Evolutionary conservation across 2,888 invertebrate species (phyloP).

Genomic region (Lepidocyrtinus sp.): DNA sequence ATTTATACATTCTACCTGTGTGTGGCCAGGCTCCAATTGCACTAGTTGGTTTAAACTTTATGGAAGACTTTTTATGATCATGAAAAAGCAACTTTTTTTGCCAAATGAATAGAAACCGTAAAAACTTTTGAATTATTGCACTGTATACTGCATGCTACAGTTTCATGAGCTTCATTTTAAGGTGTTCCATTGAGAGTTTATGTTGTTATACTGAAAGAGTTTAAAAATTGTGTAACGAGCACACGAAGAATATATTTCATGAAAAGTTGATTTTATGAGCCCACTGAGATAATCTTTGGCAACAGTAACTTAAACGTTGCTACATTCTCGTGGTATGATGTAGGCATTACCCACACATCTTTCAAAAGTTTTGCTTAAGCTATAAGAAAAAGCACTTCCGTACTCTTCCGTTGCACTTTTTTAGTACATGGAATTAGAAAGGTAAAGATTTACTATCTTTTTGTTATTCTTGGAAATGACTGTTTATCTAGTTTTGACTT

Average conservation of each 20-base stretch:
- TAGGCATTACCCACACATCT: too few relatives aligned
- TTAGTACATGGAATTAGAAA: neutral
- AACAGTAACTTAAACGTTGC: constrained; percentile 35
- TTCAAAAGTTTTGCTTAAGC: too few relatives aligned
- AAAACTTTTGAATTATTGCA: too few relatives aligned
- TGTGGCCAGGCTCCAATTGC: neutral
- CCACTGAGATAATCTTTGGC: constrained; percentile 55
- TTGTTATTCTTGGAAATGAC: constrained; percentile 47
- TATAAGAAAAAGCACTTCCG: too few relatives aligned
- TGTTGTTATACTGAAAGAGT: constrained; percentile 2
- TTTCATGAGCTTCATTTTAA: neutral
- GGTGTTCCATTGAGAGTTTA: constrained; percentile 16
- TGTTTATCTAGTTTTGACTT: constrained; percentile 32
- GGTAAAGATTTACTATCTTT: neutral
- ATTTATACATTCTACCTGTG: neutral
- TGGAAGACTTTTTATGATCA: neutral
- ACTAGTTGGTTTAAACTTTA: neutral
- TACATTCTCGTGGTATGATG: too few relatives aligned
- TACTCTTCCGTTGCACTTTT: neutral
- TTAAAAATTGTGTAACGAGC: neutral
- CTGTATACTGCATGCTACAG: neutral
- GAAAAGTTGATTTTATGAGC: constrained; percentile 59
- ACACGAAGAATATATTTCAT: constrained; percentile 34
- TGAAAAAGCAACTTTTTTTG: neutral
- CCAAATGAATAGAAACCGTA: neutral